Percentiles rank a stretch among this genome's conserved stretches.
Evolutionary conservation across 2,797 vertebrate genomes (phyloP).

Genomic region (Hypotaenidia okinawae): DNA sequence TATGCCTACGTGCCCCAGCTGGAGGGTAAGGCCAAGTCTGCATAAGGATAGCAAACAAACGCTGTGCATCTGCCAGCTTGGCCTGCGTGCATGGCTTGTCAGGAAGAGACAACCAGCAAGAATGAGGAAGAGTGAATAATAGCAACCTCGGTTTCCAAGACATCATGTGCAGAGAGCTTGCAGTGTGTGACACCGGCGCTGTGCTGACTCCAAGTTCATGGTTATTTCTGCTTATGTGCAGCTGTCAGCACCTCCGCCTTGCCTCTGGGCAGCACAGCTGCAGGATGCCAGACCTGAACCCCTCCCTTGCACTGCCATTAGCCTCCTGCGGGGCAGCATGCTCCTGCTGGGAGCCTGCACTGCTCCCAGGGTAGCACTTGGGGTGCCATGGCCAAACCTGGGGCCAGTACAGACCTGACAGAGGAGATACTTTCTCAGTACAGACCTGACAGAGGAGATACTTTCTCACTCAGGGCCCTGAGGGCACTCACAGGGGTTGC

Average conservation of each 20-base stretch:
- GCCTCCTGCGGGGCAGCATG: neutral
- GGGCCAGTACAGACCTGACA: accelerated
- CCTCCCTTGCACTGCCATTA: neutral
- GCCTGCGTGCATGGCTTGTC: accelerated
- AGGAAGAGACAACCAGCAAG: neutral
- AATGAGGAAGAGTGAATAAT: conserved; percentile 29
- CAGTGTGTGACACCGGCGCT: neutral
- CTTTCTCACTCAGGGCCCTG: neutral
- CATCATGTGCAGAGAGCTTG: neutral
- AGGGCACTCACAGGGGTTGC: neutral
- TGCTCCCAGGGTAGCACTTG: neutral
- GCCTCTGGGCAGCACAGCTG: neutral
- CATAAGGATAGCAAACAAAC: neutral
- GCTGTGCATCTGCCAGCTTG: neutral
- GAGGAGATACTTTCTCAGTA: neutral
- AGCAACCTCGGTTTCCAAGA: neutral
- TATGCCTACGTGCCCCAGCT: accelerated
- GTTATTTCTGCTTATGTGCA: neutral
- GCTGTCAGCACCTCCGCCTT: neutral
- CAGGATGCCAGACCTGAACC: neutral
- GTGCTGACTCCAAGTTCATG: neutral
- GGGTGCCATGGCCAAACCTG: neutral
- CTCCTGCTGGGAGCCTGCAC: neutral
- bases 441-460: accelerated
- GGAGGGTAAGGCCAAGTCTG: neutral